These are phyloP conservation scores for Megaceryle maxima DNA, from an alignment of 2,113 vertebrate genomes.

Conservation along the genomic window DNA sequence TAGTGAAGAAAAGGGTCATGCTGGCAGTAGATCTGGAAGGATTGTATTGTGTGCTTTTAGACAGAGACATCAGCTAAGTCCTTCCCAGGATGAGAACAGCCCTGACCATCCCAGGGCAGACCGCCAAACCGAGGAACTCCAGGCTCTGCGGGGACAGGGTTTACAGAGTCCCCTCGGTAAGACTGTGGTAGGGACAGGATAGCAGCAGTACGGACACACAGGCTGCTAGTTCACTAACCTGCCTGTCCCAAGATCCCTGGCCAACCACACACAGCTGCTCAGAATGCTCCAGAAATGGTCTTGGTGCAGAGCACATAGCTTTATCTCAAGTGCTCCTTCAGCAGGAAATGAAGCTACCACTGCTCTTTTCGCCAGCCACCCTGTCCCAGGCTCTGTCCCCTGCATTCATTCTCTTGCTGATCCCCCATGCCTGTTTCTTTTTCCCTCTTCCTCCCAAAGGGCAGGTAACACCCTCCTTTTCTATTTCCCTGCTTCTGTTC, in stretches of 20 bases:
- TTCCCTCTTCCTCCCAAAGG: neutral
- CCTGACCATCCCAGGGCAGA: neutral
- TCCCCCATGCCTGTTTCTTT: neutral
- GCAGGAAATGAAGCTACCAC: neutral
- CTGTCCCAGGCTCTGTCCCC: neutral
- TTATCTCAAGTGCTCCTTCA: neutral
- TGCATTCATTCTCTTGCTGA: neutral
- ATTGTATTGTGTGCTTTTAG: neutral
- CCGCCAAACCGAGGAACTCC: neutral
- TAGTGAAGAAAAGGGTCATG: accelerated
- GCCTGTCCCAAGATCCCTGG: neutral
- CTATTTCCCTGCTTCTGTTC: neutral
- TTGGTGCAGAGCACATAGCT: accelerated
- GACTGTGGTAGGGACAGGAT: neutral
- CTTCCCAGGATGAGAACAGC: neutral
- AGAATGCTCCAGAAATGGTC: neutral
- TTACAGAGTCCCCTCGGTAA: neutral
- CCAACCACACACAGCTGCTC: neutral
- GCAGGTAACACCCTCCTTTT: neutral
- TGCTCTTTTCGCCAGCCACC: neutral
- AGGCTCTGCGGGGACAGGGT: neutral
- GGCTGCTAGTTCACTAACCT: neutral
- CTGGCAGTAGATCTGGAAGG: neutral
- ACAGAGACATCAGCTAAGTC: neutral
- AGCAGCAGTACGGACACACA: neutral